Percentiles rank a stretch among this genome's conserved stretches.
phyloP scores from a whole-genome alignment of 2,888 invertebrate genomes.

The Mycogona germanica region DNA sequence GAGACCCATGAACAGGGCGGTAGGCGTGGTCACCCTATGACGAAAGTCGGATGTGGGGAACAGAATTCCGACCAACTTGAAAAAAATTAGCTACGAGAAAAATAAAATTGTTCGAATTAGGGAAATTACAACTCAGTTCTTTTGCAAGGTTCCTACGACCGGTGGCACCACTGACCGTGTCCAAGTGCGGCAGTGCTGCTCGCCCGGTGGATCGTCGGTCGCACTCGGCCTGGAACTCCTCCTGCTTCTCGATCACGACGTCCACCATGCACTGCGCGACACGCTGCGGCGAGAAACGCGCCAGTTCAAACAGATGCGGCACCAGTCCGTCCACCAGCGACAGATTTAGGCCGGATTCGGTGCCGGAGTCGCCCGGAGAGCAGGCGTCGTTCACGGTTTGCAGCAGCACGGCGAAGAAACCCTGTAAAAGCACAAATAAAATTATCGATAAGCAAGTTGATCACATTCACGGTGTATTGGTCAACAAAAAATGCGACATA shows the following conservation, averaged over 20 bases:
- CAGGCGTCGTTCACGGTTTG: constrained; percentile 62
- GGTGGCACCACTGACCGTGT: constrained; percentile 30
- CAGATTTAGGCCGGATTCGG: too few relatives aligned
- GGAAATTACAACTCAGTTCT: not conserved
- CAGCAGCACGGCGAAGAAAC: constrained; percentile 60
- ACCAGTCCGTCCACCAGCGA: constrained; percentile 33
- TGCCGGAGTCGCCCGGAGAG: constrained; percentile 18
- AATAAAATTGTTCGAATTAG: not conserved
- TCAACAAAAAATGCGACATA: too few relatives aligned
- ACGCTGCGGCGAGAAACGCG: constrained; percentile 53
- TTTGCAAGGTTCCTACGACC: not conserved
- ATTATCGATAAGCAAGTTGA: too few relatives aligned
- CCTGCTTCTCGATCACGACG: constrained; percentile 57
- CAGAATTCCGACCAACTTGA: constrained; percentile 65
- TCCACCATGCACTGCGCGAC: constrained; percentile 53
- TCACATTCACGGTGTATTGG: too few relatives aligned
- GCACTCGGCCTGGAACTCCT: constrained; percentile 42
- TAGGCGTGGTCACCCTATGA: constrained; percentile 80
- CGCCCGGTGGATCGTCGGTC: constrained; percentile 42
- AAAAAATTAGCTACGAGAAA: constrained; percentile 49
- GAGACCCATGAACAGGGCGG: constrained; percentile 65
- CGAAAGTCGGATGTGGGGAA: constrained; percentile 84
- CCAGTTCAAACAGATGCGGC: constrained; percentile 48
- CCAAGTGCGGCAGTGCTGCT: constrained; percentile 40
- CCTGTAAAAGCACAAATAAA: constrained; percentile 25